phyloP scores from a whole-genome alignment of 64 coral and sea anemone species.

The Pocillopora damicornis region DNA sequence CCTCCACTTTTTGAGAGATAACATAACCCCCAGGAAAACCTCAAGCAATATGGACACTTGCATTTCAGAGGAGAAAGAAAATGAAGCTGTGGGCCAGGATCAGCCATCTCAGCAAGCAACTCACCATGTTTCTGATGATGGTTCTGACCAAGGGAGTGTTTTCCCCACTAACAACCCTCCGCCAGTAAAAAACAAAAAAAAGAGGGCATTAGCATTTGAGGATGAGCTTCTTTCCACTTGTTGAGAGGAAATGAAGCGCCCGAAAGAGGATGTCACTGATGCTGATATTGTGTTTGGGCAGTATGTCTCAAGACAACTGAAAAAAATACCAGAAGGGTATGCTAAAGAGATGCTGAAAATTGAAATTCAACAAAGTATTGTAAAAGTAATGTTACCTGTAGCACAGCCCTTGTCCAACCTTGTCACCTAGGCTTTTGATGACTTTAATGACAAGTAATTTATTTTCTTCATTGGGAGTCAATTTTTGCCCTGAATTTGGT shows the following conservation, averaged over 20 bases:
- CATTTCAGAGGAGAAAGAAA: conserved; percentile 8
- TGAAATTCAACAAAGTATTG: conserved; percentile 34
- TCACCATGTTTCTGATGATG: neutral
- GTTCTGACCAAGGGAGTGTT: neutral
- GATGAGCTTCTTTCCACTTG: conserved; percentile 36
- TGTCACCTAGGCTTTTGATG: neutral
- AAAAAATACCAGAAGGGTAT: conserved; percentile 55
- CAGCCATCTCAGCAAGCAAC: conserved; percentile 3
- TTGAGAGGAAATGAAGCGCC: conserved; percentile 43
- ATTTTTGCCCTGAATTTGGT: neutral
- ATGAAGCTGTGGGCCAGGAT: neutral
- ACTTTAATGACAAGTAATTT: neutral
- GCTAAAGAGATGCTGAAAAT: conserved; percentile 57
- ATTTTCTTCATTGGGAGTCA: neutral
- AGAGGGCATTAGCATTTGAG: neutral
- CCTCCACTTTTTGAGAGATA: conserved; percentile 74
- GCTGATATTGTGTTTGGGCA: conserved; percentile 41
- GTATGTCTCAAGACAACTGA: conserved; percentile 43
- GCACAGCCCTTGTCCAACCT: neutral
- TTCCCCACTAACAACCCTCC: neutral
- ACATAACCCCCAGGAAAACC: conserved; percentile 67
- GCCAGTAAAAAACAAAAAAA: neutral
- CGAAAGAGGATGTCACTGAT: conserved; percentile 17
- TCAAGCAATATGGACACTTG: neutral
- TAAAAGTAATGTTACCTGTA: conserved; percentile 37